Evolutionary conservation across 2,113 vertebrate species (phyloP).

Genomic region (Hiodon alosoides): DNA sequence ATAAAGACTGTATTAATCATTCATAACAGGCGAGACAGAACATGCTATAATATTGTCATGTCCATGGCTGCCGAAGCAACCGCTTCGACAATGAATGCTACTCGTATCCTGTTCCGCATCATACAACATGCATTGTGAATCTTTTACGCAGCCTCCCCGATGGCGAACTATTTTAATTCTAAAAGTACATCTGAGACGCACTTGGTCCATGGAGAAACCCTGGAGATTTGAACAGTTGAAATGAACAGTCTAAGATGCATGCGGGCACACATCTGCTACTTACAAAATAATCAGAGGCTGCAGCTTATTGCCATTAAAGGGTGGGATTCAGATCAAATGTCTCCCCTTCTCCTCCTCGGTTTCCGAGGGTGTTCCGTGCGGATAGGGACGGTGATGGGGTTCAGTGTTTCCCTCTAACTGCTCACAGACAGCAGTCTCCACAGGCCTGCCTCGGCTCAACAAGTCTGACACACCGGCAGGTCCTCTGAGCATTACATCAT

Average conservation of each 20-base stretch:
- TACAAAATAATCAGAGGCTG: background rate
- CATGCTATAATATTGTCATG: background rate
- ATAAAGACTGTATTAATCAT: background rate
- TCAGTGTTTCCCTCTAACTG: background rate
- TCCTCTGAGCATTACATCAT: conserved; percentile 80
- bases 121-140: conserved; percentile 3
- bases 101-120: background rate
- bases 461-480: conserved; percentile 68
- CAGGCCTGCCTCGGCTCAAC: conserved; percentile 40
- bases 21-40: background rate
- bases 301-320: background rate
- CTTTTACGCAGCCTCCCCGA: no score
- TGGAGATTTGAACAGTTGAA: conserved; percentile 10
- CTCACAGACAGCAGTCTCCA: conserved; percentile 1
- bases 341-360: background rate
- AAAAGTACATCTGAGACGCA: conserved; percentile 10
- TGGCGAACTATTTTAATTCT: background rate
- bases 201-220: conserved; percentile 6
- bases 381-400: background rate
- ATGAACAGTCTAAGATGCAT: background rate
- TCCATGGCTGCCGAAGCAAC: background rate
- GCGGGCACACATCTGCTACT: background rate
- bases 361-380: background rate
- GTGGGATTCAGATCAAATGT: background rate
- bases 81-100: no score